These are phyloP conservation scores for Trichacis sp. DNA, from an alignment of 2,888 invertebrate species.

Conservation along the genomic window DNA sequence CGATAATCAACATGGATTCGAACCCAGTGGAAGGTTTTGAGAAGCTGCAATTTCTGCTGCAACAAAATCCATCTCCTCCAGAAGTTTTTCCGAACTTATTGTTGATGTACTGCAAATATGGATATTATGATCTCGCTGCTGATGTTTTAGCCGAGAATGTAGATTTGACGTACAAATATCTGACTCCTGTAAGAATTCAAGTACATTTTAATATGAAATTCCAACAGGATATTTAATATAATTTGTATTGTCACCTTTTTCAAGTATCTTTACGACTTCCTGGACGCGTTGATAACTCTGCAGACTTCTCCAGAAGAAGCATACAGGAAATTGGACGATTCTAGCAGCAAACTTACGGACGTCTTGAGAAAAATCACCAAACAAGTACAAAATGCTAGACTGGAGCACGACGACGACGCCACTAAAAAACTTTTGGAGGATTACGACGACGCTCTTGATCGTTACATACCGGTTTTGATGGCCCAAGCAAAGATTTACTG, in stretches of 20 bases:
- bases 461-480: slow-evolving; percentile 98
- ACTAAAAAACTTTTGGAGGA: slow-evolving; percentile 91
- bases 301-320: slow-evolving; percentile 98
- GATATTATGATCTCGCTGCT: slow-evolving; percentile 97
- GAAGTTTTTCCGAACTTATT: slow-evolving; percentile 98
- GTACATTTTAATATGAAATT: too few relatives aligned
- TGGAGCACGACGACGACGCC: slow-evolving; percentile 88
- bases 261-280: slow-evolving; percentile 91
- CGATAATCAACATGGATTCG: slow-evolving; percentile 88
- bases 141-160: slow-evolving; percentile 98
- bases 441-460: slow-evolving; percentile 90
- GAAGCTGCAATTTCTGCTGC: slow-evolving; percentile 91
- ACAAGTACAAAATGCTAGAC: slow-evolving; percentile 92
- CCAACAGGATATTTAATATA: too few relatives aligned
- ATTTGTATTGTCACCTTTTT: too few relatives aligned
- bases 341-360: slow-evolving; percentile 92
- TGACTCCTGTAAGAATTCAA: slow-evolving; percentile 85
- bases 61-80: slow-evolving; percentile 96
- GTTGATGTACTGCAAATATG: slow-evolving; percentile 95
- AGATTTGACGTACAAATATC: slow-evolving; percentile 93
- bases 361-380: slow-evolving; percentile 91
- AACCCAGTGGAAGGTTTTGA: slow-evolving; percentile 95
- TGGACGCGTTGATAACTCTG: slow-evolving; percentile 96
- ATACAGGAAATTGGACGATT: slow-evolving; percentile 93
- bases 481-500: slow-evolving; percentile 99